A percentile compares a stretch with the other conserved stretches of the same genome.
phyloP scores from a whole-genome alignment of 2,888 invertebrate genomes.

The Volucella inflata region DNA sequence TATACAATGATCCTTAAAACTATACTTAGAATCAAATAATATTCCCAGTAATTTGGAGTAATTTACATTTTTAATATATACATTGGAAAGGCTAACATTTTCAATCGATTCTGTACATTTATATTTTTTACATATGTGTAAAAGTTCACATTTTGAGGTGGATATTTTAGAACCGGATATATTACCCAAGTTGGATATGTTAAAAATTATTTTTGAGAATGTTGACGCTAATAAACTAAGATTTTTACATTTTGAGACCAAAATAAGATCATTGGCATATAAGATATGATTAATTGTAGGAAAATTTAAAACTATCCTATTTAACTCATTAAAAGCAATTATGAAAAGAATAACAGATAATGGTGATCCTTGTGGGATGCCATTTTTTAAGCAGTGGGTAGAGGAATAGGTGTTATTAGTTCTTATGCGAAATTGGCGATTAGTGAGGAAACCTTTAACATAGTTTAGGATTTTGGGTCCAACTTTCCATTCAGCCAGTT shows the following conservation, averaged over 20 bases:
- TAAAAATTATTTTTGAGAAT: not conserved
- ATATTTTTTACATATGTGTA: no score
- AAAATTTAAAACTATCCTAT: not conserved
- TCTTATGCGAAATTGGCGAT: no score
- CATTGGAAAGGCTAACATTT: conserved; percentile 15
- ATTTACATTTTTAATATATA: conserved; percentile 11
- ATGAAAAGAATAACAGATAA: no score
- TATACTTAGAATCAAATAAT: conserved; percentile 14
- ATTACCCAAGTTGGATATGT: not conserved
- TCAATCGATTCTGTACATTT: conserved; percentile 5
- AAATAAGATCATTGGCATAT: conserved; percentile 19
- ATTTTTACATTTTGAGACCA: conserved; percentile 14
- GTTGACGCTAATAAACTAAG: not conserved
- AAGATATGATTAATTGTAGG: not conserved
- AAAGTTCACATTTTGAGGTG: conserved; percentile 7
- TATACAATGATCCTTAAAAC: conserved; percentile 10
- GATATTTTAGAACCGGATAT: conserved; percentile 7
- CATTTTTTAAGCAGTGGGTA: no score
- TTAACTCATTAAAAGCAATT: no score
- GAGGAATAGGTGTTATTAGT: no score
- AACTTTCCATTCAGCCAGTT: no score
- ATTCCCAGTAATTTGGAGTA: conserved; percentile 22
- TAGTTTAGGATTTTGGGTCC: no score
- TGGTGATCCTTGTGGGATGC: no score
- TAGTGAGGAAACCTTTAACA: no score